Percentiles rank a stretch among this genome's conserved stretches.
phyloP scores from a whole-genome alignment of 2,797 vertebrate genomes.

The Peromyscus eremicus region DNA sequence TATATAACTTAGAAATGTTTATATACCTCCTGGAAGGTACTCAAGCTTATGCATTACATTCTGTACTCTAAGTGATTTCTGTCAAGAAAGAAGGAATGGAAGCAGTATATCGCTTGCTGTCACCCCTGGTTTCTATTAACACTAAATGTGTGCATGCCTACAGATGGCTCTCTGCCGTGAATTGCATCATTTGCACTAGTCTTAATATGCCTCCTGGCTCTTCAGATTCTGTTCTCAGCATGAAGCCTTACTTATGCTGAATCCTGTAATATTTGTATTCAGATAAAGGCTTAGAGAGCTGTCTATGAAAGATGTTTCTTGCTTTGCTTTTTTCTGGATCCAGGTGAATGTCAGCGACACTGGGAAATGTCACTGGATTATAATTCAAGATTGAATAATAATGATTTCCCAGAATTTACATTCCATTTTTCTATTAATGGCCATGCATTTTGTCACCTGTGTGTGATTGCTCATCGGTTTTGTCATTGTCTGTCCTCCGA shows the following conservation, averaged over 20 bases:
- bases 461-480: constrained; percentile 46
- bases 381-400: constrained; percentile 68
- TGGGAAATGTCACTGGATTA: constrained; percentile 42
- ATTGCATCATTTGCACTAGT: constrained; percentile 60
- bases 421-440: constrained; percentile 57
- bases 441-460: constrained; percentile 43
- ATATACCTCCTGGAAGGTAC: constrained; percentile 45
- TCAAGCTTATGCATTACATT: constrained; percentile 24
- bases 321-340: constrained; percentile 44
- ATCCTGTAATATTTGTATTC: constrained; percentile 61
- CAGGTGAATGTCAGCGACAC: constrained; percentile 47
- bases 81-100: constrained; percentile 55
- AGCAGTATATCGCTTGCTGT: constrained; percentile 51
- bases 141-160: constrained; percentile 53
- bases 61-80: constrained; percentile 52
- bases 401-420: constrained; percentile 66
- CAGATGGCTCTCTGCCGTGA: constrained; percentile 59
- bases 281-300: constrained; percentile 60
- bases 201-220: constrained; percentile 69
- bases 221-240: constrained; percentile 69
- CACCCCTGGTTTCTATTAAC: constrained; percentile 71
- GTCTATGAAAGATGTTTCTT: constrained; percentile 45
- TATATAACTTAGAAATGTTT: constrained; percentile 48
- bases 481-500: constrained; percentile 10
- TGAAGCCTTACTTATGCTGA: constrained; percentile 9